These are phyloP conservation scores for Sphecodes monilicornis DNA, from an alignment of 2,888 invertebrate genomes.

Conservation along the genomic window DNA sequence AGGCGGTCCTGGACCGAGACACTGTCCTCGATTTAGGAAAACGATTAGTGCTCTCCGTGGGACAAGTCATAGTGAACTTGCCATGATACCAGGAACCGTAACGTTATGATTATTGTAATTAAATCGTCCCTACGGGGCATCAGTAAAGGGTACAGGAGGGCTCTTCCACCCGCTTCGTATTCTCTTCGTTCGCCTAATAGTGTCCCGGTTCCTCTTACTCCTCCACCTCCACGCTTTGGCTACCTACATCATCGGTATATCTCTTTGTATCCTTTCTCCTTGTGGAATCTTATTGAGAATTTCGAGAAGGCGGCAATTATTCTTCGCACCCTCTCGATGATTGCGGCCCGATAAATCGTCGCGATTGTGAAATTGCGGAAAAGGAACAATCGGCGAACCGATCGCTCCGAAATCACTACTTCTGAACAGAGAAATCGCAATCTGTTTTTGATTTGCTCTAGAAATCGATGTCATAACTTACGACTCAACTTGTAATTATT, in stretches of 20 bases:
- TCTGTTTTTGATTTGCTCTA: neutral
- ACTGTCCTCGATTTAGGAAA: slow-evolving; percentile 74
- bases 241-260: slow-evolving; percentile 74
- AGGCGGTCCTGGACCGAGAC: slow-evolving; percentile 25
- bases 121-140: slow-evolving; percentile 76
- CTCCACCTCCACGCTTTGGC: slow-evolving; percentile 52
- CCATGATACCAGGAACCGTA: slow-evolving; percentile 77
- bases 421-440: neutral
- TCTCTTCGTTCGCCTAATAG: slow-evolving; percentile 47
- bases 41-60: slow-evolving; percentile 78
- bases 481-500: neutral
- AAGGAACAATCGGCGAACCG: neutral
- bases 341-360: slow-evolving; percentile 36
- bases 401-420: neutral
- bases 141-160: slow-evolving; percentile 59
- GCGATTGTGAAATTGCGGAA: slow-evolving; percentile 32
- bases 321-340: slow-evolving; percentile 36
- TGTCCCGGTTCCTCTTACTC: slow-evolving; percentile 32
- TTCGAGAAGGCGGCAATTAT: slow-evolving; percentile 51
- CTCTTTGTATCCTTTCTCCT: slow-evolving; percentile 37
- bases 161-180: slow-evolving; percentile 39
- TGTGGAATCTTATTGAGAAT: slow-evolving; percentile 49
- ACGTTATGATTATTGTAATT: slow-evolving; percentile 83
- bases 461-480: neutral
- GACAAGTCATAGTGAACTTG: slow-evolving; percentile 74